phyloP scores from a whole-genome alignment of 2,113 vertebrate genomes.

The Triplophysa siluroides region DNA sequence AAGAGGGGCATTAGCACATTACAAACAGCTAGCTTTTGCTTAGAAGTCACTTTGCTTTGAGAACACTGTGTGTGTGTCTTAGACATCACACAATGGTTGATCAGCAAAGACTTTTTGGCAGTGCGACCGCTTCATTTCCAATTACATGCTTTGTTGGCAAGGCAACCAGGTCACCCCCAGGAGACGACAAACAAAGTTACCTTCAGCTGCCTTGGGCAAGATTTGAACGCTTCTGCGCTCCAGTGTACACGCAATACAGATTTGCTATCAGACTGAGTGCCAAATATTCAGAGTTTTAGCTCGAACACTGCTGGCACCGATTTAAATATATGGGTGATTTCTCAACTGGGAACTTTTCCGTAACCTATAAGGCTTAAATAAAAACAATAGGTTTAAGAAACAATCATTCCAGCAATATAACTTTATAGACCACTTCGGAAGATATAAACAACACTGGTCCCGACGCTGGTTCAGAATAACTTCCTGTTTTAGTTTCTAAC shows the following conservation, averaged over 20 bases:
- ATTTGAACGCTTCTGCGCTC: conserved; percentile 2
- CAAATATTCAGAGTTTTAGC: background rate
- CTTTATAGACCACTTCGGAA: too few relatives aligned
- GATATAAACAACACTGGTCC: too few relatives aligned
- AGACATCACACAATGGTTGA: conserved; percentile 6
- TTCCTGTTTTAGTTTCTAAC: too few relatives aligned
- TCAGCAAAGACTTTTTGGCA: conserved; percentile 31
- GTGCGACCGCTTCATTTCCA: conserved; percentile 29
- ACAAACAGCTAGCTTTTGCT: conserved; percentile 13
- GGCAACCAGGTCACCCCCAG: conserved; percentile 44
- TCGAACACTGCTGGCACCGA: background rate
- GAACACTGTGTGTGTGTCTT: conserved; percentile 18
- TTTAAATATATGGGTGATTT: too few relatives aligned
- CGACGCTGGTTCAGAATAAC: too few relatives aligned
- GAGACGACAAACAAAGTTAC: conserved; percentile 47
- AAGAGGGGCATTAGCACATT: background rate
- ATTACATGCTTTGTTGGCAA: conserved; percentile 48
- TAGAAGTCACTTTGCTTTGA: background rate
- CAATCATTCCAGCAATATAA: too few relatives aligned
- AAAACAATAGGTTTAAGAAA: too few relatives aligned
- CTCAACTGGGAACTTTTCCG: too few relatives aligned
- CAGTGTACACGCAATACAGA: background rate
- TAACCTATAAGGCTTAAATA: too few relatives aligned
- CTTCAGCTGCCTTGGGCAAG: conserved; percentile 25
- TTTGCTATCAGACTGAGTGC: background rate